A percentile compares a stretch with the other conserved stretches of the same genome.
Conservation (phyloP, 1,140 invertebrate genomes). For the Drosophila baimaii region DNA sequence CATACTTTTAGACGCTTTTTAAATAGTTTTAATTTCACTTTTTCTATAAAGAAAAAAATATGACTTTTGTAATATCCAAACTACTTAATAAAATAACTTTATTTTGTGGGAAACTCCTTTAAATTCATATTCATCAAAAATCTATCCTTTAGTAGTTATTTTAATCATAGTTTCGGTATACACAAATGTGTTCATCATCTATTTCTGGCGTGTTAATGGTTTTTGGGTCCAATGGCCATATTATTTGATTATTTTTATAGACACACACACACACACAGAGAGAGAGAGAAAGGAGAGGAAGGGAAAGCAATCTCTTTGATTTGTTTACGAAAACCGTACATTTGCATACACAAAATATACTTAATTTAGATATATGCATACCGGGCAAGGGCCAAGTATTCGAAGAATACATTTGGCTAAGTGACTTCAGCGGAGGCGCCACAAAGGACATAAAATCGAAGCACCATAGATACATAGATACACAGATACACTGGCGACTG, state of each 20-base stretch:
- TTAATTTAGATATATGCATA: constrained; percentile 12
- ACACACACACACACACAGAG: constrained; percentile 1
- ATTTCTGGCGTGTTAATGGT: constrained; percentile 14
- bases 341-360: constrained; percentile 67
- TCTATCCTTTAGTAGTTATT: background rate
- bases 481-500: constrained; percentile 4
- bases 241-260: constrained; percentile 47
- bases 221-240: constrained; percentile 14
- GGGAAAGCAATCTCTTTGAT: constrained; percentile 63
- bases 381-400: constrained; percentile 14
- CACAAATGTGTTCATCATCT: constrained; percentile 38
- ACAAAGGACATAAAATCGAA: constrained; percentile 56
- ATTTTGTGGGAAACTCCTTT: background rate
- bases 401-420: constrained; percentile 68
- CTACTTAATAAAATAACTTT: background rate
- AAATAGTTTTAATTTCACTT: background rate
- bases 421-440: constrained; percentile 60
- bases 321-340: constrained; percentile 67
- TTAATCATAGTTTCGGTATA: constrained; percentile 8
- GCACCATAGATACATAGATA: background rate
- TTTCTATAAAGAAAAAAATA: background rate
- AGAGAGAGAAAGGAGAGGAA: background rate
- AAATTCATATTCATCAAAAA: background rate
- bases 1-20: background rate
- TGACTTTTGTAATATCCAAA: background rate